A percentile compares a stretch with the other conserved stretches of the same genome.
Evolutionary conservation across 2,797 vertebrate genomes (phyloP).

Genomic region (Nothura maculosa): DNA sequence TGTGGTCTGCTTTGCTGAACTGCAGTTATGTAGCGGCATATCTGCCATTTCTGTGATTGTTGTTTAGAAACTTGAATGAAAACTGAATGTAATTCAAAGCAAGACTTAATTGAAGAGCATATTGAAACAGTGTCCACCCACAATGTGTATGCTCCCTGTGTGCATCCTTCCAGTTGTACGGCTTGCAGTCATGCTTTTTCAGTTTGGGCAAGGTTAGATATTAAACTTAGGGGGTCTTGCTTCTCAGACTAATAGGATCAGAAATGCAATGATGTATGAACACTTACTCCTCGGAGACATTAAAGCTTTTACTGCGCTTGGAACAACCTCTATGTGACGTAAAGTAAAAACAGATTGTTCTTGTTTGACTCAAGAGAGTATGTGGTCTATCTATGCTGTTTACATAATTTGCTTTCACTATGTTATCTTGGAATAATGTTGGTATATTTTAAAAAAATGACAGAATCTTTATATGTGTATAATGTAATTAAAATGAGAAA

Average conservation of each 20-base stretch:
- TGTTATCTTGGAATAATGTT: background rate
- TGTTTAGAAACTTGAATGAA: background rate
- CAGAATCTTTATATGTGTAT: conserved; percentile 31
- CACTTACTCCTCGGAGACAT: background rate
- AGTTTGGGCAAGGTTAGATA: background rate
- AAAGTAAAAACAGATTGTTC: background rate
- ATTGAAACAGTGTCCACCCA: background rate
- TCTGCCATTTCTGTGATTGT: background rate
- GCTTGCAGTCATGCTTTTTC: background rate
- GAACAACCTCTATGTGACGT: background rate
- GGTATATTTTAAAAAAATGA: conserved; percentile 3
- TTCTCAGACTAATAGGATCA: conserved; percentile 46
- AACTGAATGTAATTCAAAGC: background rate
- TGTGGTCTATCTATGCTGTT: background rate
- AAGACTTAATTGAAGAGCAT: background rate
- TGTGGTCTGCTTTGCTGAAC: background rate
- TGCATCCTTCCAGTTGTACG: background rate
- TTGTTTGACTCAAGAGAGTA: background rate
- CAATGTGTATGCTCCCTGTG: background rate
- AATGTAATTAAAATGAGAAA: conserved; percentile 39
- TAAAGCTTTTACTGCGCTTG: background rate
- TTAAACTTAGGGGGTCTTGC: background rate
- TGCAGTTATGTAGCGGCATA: background rate
- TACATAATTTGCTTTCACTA: background rate
- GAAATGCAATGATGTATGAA: conserved; percentile 27